Base-by-base conservation (phyloP, 2,797 vertebrate species). In the Molossus alvarezi region DNA sequence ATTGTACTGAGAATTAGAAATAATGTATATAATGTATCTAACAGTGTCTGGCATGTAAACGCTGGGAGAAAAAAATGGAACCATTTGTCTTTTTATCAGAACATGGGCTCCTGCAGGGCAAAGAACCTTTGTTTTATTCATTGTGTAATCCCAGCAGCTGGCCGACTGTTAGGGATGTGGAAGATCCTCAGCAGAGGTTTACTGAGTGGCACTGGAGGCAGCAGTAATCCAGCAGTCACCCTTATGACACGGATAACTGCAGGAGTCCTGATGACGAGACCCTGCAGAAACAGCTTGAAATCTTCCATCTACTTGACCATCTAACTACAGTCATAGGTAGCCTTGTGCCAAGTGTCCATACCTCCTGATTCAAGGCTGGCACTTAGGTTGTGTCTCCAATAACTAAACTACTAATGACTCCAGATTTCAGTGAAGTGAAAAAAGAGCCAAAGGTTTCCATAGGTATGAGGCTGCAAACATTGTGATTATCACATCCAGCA, bases 281-380 rank as follows among this genome's bases (percentile, higher is more conserved):
- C 41, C 72, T 95, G 73, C 23, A 79, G 58, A 93, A 88, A 41
- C 72, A 94, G 93, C 33, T 25, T 76, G 64, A 80, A 87, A 83
- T 57, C 87, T 45, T 83, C 58, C 53, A 89, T 27, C 83, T 83
- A 20, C 41, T 60, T 76, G 58, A 72, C 3, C 75, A 29, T 80
- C 62, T 94, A 89, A 88, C 55, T 89, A 12, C 21, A 93, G 6
- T 65, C 18, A 37, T 12, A 88, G 67, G 71, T 23, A 79, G 60
- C 41, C 45, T 53, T 93, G 48, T 92, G 55, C 37, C 75, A 80
- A 29, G 41, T 81, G 58, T 18, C 45, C 76, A 1, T 72, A 51
- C 64, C 57, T 84, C 45, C 23, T 53, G 17, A 88, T 58, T 95
- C 21, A 94, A 75, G 77, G 57, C 51, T 73, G 53, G 55, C 90